Percentiles rank a stretch among this genome's conserved stretches.
Conservation (phyloP, 1,140 invertebrate species). For the Ceratina australensis region DNA sequence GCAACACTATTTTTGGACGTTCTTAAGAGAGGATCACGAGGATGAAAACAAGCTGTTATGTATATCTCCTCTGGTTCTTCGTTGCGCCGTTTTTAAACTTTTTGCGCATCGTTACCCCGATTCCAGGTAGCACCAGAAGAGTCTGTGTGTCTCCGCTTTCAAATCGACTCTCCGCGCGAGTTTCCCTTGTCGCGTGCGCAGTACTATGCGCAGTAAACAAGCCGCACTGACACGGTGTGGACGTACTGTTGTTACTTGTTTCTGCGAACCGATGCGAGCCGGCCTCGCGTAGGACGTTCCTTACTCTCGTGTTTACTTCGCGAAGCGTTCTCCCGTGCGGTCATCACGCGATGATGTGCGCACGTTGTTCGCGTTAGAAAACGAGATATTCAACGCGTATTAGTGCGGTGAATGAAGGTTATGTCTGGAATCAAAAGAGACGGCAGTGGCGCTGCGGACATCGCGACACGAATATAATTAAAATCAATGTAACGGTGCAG, state of each 20-base stretch:
- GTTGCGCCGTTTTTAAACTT: background rate
- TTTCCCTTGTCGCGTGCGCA: slow-evolving; percentile 22
- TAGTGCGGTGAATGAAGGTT: slow-evolving; percentile 18
- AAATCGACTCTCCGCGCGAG: slow-evolving; percentile 36
- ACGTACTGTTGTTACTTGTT: background rate
- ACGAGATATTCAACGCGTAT: background rate
- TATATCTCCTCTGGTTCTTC: background rate
- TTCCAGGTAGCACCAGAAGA: slow-evolving; percentile 6
- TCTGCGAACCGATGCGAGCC: background rate
- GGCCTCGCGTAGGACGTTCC: background rate
- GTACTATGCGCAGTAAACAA: slow-evolving; percentile 14
- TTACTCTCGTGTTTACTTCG: too few relatives aligned
- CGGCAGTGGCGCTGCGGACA: slow-evolving; percentile 55
- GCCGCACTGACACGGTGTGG: background rate
- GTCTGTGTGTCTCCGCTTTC: background rate
- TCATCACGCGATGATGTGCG: background rate
- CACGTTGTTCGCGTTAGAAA: too few relatives aligned
- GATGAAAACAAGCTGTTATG: slow-evolving; percentile 2
- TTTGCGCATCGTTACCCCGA: slow-evolving; percentile 24
- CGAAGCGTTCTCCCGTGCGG: background rate
- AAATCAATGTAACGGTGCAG: slow-evolving; percentile 63
- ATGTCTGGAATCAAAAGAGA: slow-evolving; percentile 25
- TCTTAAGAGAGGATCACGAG: background rate
- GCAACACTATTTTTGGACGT: slow-evolving; percentile 4
- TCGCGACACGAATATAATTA: slow-evolving; percentile 54